Evolutionary conservation across 2,113 vertebrate species (phyloP).

Genomic region (Centropus bengalensis): DNA sequence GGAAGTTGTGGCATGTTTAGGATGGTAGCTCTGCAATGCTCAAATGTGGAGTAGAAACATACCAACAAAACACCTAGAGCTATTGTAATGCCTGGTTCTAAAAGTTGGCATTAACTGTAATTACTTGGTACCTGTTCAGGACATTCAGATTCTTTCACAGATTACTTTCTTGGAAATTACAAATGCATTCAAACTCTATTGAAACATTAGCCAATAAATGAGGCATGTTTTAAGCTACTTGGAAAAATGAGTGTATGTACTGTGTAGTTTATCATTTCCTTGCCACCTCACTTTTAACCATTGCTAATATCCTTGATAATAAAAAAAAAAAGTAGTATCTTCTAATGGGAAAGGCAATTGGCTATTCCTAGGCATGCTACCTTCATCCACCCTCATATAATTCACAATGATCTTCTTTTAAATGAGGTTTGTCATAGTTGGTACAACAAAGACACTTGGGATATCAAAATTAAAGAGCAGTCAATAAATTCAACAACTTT

Average conservation of each 20-base stretch:
- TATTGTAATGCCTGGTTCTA: neutral
- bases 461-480: neutral
- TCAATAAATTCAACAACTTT: neutral
- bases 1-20: neutral
- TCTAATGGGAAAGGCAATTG: neutral
- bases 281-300: neutral
- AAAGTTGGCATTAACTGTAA: neutral
- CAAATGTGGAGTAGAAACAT: neutral
- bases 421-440: neutral
- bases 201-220: neutral
- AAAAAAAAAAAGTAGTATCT: neutral
- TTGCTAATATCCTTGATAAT: neutral
- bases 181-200: neutral
- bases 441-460: neutral
- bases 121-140: neutral
- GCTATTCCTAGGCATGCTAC: neutral
- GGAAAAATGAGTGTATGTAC: neutral
- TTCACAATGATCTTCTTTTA: constrained; percentile 25
- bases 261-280: neutral
- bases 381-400: neutral
- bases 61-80: neutral
- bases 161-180: neutral
- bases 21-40: neutral
- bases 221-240: neutral
- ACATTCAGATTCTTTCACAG: neutral